Evolutionary conservation across 2,113 vertebrate species (phyloP).

Genomic region (Syngnathoides biaculeatus): DNA sequence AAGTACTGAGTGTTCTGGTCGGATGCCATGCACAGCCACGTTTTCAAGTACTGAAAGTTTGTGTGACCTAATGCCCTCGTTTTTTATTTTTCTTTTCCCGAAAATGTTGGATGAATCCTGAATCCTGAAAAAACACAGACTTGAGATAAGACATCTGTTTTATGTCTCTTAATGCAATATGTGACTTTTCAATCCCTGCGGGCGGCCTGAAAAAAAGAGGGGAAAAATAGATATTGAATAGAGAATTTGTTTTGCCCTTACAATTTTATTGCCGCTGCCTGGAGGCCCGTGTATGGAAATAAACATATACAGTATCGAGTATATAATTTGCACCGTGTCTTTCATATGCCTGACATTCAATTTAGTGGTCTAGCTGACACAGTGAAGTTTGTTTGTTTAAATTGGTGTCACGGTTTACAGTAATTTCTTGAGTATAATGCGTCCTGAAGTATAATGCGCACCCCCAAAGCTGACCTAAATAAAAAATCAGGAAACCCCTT

Average conservation of each 20-base stretch:
- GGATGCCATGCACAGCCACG: neutral
- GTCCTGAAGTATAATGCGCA: too few relatives aligned
- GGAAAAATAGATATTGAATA: neutral
- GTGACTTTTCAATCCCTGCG: neutral
- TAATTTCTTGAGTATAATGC: too few relatives aligned
- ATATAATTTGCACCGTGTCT: neutral
- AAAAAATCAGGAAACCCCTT: too few relatives aligned
- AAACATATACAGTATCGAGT: neutral
- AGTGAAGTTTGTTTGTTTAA: neutral
- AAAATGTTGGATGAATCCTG: neutral
- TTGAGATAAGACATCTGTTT: conserved; percentile 1
- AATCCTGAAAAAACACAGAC: neutral
- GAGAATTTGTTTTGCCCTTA: neutral
- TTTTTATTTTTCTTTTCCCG: neutral
- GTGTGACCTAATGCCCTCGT: neutral
- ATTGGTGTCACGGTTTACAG: neutral
- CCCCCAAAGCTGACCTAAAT: too few relatives aligned
- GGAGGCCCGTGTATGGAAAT: neutral
- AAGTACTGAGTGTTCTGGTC: neutral
- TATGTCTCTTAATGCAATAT: neutral
- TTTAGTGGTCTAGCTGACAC: neutral
- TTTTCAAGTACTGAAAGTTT: neutral
- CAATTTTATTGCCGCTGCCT: neutral
- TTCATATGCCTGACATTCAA: neutral
- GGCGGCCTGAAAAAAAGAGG: neutral